Evolutionary conservation across 2,797 vertebrate species (phyloP).

Genomic region (Urosaurus nigricauda): DNA sequence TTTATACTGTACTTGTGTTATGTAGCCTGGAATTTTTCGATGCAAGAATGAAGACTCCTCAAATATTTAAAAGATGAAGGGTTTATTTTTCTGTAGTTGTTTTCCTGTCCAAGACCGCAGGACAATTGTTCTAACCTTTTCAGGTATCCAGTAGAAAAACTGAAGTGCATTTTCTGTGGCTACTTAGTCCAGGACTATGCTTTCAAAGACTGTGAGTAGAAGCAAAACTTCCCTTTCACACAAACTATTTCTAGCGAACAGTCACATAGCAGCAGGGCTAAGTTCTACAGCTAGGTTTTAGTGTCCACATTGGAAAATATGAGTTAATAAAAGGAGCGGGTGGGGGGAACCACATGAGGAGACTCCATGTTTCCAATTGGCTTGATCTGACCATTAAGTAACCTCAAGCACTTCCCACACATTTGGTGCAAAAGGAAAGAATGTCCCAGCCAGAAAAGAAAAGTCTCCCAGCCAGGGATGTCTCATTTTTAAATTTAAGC

Average conservation of each 20-base stretch:
- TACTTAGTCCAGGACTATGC: no score
- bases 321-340: constrained; percentile 10
- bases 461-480: not conserved
- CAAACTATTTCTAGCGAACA: not conserved
- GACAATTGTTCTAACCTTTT: no score
- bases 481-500: constrained; percentile 12
- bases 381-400: constrained; percentile 1
- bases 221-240: no score
- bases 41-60: no score
- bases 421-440: not conserved
- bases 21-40: no score
- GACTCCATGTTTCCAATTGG: not conserved
- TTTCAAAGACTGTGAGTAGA: no score
- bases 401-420: constrained; percentile 2
- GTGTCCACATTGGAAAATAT: constrained; percentile 2
- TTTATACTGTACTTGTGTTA: no score
- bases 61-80: no score
- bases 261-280: not conserved
- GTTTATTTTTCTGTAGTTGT: no score
- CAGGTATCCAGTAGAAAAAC: no score
- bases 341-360: not conserved
- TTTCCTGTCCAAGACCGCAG: no score
- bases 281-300: not conserved
- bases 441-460: not conserved
- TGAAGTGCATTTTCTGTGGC: no score